Base-by-base conservation (phyloP, 2,888 invertebrate genomes). In the Parthenolecanium corni region DNA sequence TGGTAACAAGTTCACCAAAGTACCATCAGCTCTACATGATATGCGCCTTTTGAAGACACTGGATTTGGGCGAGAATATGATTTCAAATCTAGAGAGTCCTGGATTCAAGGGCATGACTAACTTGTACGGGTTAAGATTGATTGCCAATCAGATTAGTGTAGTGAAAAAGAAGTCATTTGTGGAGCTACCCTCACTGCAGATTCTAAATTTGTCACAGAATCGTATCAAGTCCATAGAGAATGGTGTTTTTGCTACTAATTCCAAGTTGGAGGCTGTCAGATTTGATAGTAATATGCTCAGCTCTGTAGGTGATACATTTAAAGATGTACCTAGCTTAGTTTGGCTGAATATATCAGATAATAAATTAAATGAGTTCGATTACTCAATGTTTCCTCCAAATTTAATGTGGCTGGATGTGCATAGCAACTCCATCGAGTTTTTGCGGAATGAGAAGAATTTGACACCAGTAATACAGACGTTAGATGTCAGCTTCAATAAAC, bases 281-380 rank as follows among this genome's bases (percentile, higher is more conserved):
- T 75, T 94, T 67, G 92, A 93, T 73, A 86, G 86, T 64, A 94
- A 94, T 77, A 80, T 81, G 68, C 76, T 94, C 65, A 82, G 82
- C 63, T 86, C 89, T 73, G 83, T 93, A 67, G 85, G 85, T 72
- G 87, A 86, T 44, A 77, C 92, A 67, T 92, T 93, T 73, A 82
- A 82, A 69, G 85, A 89, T 73, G 83, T 90, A 72, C 84, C 86
- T 12, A 86, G 85, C 70, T 76, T 93, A 68, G 78, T 89, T 71
- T 91, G 89, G 89, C 76, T 93, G 61, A 93, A 93, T 76, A 85
- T 93, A 71, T 90, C 90, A 67, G 90, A 90, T 77, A 93, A 93
- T 79, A 82, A 84, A 73, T 80, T 93, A 71, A 83, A 85, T 72
- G 84, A 86, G 80, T 92, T 93, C 75, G 91, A 92, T 76, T 93